Percentiles rank a stretch among this genome's conserved stretches.
Evolutionary conservation across 2,113 vertebrate genomes (phyloP).

Genomic region (Amphiprion percula): DNA sequence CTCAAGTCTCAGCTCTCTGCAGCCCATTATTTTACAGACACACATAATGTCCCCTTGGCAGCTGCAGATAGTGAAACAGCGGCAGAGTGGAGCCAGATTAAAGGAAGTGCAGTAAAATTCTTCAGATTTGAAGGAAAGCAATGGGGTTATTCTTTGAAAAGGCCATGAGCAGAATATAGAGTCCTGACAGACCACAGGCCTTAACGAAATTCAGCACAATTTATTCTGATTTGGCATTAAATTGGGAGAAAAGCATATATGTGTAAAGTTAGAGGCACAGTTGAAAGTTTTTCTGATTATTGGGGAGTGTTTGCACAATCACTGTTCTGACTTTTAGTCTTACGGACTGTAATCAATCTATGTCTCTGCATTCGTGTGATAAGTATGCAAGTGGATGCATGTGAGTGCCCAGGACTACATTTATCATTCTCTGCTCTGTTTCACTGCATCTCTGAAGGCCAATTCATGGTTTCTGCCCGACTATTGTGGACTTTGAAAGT

Average conservation of each 20-base stretch:
- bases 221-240: slow-evolving; percentile 56
- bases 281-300: slow-evolving; percentile 28
- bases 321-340: slow-evolving; percentile 9
- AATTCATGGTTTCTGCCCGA: no score
- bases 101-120: slow-evolving; percentile 56
- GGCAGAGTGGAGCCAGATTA: slow-evolving; percentile 57
- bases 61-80: slow-evolving; percentile 52
- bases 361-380: slow-evolving; percentile 12
- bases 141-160: slow-evolving; percentile 53
- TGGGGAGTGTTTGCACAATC: not conserved
- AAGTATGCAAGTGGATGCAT: slow-evolving; percentile 15
- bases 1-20: slow-evolving; percentile 31
- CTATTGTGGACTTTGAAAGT: no score
- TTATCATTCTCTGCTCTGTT: slow-evolving; percentile 22
- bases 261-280: slow-evolving; percentile 23
- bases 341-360: not conserved
- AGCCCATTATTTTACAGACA: slow-evolving; percentile 64
- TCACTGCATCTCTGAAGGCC: not conserved
- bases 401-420: slow-evolving; percentile 8
- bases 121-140: slow-evolving; percentile 48
- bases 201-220: slow-evolving; percentile 53
- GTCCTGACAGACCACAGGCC: slow-evolving; percentile 45
- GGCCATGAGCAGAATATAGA: slow-evolving; percentile 38
- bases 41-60: slow-evolving; percentile 53
- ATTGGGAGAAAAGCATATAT: slow-evolving; percentile 27